Percentiles rank a stretch among this genome's conserved stretches.
phyloP scores from a whole-genome alignment of 2,797 vertebrate genomes.

The Eupleurogrammus muticus region DNA sequence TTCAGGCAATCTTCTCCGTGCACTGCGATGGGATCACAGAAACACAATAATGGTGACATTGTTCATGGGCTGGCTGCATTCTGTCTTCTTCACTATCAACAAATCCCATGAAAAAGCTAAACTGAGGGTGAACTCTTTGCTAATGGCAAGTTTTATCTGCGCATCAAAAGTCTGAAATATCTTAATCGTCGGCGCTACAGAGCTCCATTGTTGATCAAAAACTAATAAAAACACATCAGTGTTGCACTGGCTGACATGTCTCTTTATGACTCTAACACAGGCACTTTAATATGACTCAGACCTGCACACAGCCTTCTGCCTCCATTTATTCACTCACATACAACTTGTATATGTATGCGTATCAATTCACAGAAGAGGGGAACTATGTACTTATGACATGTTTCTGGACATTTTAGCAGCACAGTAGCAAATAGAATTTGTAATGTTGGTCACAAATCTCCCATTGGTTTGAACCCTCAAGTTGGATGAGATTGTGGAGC shows the following conservation, averaged over 20 bases:
- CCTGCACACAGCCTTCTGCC: no score
- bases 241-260: background rate
- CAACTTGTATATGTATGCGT: no score
- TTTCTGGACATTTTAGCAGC: background rate
- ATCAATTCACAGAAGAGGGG: no score
- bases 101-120: conserved; percentile 3
- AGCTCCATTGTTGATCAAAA: background rate
- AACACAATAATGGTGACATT: conserved; percentile 37
- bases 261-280: no score
- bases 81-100: background rate
- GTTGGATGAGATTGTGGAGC: no score
- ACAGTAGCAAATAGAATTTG: background rate
- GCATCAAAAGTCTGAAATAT: background rate
- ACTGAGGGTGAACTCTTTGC: background rate
- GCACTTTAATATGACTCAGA: no score
- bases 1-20: conserved; percentile 29
- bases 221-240: background rate
- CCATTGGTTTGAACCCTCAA: no score
- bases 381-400: background rate
- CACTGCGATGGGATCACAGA: conserved; percentile 1
- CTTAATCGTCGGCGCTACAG: background rate
- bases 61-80: conserved; percentile 34
- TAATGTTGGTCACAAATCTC: no score
- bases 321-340: no score
- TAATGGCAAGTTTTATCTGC: no score